Evolutionary conservation across 2,113 vertebrate species (phyloP).

Genomic region (Notiomystis cincta): DNA sequence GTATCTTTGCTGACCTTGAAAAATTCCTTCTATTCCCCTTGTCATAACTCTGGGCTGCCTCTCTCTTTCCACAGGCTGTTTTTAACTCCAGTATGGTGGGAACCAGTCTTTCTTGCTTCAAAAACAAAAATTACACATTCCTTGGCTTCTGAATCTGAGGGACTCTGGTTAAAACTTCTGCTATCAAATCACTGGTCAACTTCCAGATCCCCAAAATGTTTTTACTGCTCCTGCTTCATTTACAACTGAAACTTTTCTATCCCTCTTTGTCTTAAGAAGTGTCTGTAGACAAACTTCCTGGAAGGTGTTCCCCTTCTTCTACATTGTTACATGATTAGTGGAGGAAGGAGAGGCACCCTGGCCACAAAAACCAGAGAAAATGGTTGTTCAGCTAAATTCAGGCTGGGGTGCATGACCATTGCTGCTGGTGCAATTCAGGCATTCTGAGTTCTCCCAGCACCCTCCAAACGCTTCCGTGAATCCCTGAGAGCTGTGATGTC

Average conservation of each 20-base stretch:
- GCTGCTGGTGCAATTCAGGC: neutral
- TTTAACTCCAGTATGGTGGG: neutral
- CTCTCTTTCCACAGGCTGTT: neutral
- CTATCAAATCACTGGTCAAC: neutral
- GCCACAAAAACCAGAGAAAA: neutral
- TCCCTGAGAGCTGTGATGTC: neutral
- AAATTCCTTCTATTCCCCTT: neutral
- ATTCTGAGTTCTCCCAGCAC: neutral
- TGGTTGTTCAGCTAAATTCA: neutral
- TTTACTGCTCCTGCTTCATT: neutral
- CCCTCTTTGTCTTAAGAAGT: neutral
- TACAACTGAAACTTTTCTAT: neutral
- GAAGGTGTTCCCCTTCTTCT: neutral
- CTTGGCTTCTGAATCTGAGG: neutral
- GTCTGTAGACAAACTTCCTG: neutral
- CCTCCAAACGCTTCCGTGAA: accelerated
- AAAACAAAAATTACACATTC: neutral
- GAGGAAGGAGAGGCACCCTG: neutral
- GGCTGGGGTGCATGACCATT: neutral
- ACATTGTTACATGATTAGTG: neutral
- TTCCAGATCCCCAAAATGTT: neutral
- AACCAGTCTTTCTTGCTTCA: neutral
- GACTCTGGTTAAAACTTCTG: neutral
- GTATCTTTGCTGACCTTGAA: neutral
- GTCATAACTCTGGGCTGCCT: neutral